These are phyloP conservation scores for Nixonia krombeini DNA, from an alignment of 1,140 invertebrate species.

Conservation along the genomic window DNA sequence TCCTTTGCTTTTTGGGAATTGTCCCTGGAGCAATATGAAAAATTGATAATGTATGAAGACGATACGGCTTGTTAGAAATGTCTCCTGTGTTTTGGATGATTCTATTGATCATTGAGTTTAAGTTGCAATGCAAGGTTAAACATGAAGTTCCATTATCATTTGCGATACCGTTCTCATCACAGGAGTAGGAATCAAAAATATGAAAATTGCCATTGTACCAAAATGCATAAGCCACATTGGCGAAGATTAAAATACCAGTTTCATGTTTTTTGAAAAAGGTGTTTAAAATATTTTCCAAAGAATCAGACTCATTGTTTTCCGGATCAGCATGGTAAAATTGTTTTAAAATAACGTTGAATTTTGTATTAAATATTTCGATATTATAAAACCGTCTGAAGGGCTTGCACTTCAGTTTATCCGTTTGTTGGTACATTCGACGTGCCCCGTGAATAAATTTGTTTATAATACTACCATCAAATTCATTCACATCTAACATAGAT, in stretches of 20 bases:
- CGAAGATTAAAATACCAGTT: constrained; percentile 61
- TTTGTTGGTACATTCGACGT: constrained; percentile 48
- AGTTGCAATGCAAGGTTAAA: constrained; percentile 50
- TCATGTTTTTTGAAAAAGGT: constrained; percentile 50
- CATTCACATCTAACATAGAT: constrained; percentile 39
- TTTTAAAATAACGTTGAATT: constrained; percentile 58
- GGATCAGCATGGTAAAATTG: constrained; percentile 54
- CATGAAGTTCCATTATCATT: constrained; percentile 45
- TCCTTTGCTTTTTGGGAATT: constrained; percentile 16
- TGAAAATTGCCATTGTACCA: constrained; percentile 56
- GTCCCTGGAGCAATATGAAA: constrained; percentile 50
- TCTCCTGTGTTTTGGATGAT: constrained; percentile 51
- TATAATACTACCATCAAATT: constrained; percentile 45
- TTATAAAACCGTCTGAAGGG: constrained; percentile 52
- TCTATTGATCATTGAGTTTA: constrained; percentile 42
- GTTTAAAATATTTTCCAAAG: constrained; percentile 27
- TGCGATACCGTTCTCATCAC: constrained; percentile 52
- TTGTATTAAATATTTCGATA: constrained; percentile 45
- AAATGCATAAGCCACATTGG: constrained; percentile 57
- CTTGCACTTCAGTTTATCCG: constrained; percentile 54
- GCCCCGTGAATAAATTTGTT: constrained; percentile 53
- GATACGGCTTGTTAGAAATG: constrained; percentile 38
- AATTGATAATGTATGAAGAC: constrained; percentile 55
- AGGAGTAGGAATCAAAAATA: constrained; percentile 64
- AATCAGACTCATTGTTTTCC: constrained; percentile 37